Evolutionary conservation across 2,888 invertebrate species (phyloP), one percentile per base, ranked within the genome.

Genomic region (Perithous albicinctus): DNA sequence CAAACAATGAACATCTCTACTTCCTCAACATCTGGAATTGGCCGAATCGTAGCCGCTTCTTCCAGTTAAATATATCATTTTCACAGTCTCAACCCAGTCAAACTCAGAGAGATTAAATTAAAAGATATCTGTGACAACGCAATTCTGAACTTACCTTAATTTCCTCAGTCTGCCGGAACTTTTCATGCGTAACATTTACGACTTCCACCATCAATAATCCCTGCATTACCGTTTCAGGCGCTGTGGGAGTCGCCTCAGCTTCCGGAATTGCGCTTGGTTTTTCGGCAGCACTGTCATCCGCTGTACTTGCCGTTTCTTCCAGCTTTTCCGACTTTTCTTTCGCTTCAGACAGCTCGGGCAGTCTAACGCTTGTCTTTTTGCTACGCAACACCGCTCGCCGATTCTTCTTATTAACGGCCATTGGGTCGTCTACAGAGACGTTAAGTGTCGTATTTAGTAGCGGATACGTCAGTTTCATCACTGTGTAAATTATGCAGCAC

Each of bases 151-250:
- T 85, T 86, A 95, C 95, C 94, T 99, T 99, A 12, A 99, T 97
- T 94, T 99, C 99, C 90, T 98, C 98, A 0, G 97, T 98, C 92
- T 97, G 97, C 85, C 96, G 95, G 92, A 97, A 99, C 86, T 97
- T 96, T 83, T 98, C 96, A 88, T 98, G 97, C 75, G 95, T 95
- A 70, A 99, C 93, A 94, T 99, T 99, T 92, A 98, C 98, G 23
- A 98, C 98, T 93, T 99, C 98, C 0, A 96, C 98, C 97, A 99
- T 98, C 82, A 99, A 93, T 18, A 98, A 94, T 12, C 95, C 94
- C 84, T 94, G 94, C 26, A 83, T 66, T 74, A 75, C 80, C 46
- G 76, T 67, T 51, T 82, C 73, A 43, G 82, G 12, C 5, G 76
- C 20, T 8, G 78, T 73, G 29, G 76, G 23, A 26, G 51, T 26